A percentile compares a stretch with the other conserved stretches of the same genome.
Conservation (phyloP, 2,797 vertebrate genomes). For the Melanotaenia maccullochi region DNA sequence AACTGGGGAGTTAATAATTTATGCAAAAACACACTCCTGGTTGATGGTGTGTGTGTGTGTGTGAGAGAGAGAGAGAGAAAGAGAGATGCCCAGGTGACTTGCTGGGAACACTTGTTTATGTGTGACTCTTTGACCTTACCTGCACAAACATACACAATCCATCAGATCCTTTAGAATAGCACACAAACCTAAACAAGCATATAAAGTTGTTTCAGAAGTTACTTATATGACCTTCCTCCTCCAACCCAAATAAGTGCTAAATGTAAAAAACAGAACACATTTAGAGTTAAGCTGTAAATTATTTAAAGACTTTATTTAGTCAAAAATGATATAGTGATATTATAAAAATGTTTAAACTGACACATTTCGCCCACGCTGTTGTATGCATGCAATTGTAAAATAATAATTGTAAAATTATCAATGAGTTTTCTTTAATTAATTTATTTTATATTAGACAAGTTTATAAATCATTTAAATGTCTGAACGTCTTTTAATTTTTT, state of each 20-base stretch:
- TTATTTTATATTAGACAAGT: too few species aligned
- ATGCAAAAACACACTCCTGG: slow-evolving; percentile 67
- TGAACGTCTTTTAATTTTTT: too few species aligned
- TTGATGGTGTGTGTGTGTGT: slow-evolving; percentile 38
- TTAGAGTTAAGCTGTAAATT: background rate
- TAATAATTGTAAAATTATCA: too few species aligned
- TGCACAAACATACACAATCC: slow-evolving; percentile 72
- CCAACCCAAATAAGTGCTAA: background rate
- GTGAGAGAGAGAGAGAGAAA: slow-evolving; percentile 18
- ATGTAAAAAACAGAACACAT: background rate
- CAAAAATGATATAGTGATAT: background rate
- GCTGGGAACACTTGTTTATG: slow-evolving; percentile 33
- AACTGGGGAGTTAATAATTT: slow-evolving; percentile 75
- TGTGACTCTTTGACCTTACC: slow-evolving; percentile 62
- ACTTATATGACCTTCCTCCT: background rate
- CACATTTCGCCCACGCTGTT: too few species aligned
- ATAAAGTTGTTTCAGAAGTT: background rate
- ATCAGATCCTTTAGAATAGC: slow-evolving; percentile 60
- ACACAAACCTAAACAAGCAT: slow-evolving; percentile 24
- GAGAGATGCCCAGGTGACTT: slow-evolving; percentile 58
- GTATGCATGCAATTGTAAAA: too few species aligned
- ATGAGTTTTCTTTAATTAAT: too few species aligned
- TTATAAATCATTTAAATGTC: too few species aligned
- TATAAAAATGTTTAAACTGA: too few species aligned
- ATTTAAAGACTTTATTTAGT: background rate